These are phyloP conservation scores for Ennomos erosarius DNA, from an alignment of 2,888 invertebrate species.

Conservation along the genomic window DNA sequence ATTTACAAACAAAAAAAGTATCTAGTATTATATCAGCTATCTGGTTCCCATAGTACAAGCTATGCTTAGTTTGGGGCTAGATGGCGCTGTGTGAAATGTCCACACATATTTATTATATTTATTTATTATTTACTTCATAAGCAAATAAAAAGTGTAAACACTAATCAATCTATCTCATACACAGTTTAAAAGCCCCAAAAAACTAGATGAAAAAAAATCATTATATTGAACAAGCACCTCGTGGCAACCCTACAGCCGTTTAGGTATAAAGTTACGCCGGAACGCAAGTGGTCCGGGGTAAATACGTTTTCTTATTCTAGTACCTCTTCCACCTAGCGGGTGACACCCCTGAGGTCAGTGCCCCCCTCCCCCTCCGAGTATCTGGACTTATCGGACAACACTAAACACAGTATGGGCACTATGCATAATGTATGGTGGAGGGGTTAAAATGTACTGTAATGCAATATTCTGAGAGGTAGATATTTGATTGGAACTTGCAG, in stretches of 20 bases:
- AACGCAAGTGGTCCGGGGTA: constrained; percentile 68
- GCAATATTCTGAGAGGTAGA: too few species aligned
- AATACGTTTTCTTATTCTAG: constrained; percentile 73
- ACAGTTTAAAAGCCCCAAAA: background rate
- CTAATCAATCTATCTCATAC: background rate
- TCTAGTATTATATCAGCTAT: too few species aligned
- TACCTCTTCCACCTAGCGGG: constrained; percentile 25
- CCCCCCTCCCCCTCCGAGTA: constrained; percentile 12
- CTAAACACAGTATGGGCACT: constrained; percentile 9
- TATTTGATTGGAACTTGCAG: too few species aligned
- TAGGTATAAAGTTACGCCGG: constrained; percentile 69
- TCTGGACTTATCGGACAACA: background rate
- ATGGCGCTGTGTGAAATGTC: too few species aligned
- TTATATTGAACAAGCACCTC: background rate
- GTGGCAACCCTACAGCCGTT: constrained; percentile 60
- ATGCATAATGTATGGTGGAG: background rate
- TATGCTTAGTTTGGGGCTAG: too few species aligned
- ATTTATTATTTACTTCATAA: too few species aligned
- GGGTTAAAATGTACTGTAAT: background rate
- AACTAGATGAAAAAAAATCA: too few species aligned
- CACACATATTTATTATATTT: too few species aligned
- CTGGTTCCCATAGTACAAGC: too few species aligned
- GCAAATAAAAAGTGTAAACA: background rate
- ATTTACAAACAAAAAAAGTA: too few species aligned
- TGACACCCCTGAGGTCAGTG: constrained; percentile 29